Conservation (phyloP, 2,113 vertebrate species). For the Spilogale gracilis region DNA sequence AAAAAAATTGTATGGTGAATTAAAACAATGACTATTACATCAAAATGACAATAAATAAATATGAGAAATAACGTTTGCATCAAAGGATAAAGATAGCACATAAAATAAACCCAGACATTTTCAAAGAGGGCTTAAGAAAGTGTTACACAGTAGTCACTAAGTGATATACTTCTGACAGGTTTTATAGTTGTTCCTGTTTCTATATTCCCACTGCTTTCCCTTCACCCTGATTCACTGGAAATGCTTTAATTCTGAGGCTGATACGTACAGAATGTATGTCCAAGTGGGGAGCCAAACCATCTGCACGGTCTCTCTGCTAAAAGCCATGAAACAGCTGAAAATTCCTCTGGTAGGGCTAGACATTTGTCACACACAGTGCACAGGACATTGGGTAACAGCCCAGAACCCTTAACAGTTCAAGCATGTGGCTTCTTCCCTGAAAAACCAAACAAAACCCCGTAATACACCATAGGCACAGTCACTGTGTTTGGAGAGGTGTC, state of each 20-base stretch:
- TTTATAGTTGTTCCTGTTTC: conserved; percentile 50
- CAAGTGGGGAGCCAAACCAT: conserved; percentile 66
- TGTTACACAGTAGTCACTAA: conserved; percentile 39
- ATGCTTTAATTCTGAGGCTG: conserved; percentile 56
- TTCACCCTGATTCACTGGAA: conserved; percentile 5
- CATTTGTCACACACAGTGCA: conserved; percentile 62
- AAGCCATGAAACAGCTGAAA: conserved; percentile 76
- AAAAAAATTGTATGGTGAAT: neutral
- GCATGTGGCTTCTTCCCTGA: conserved; percentile 57
- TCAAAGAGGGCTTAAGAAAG: conserved; percentile 38
- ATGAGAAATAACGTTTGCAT: neutral
- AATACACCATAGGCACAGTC: neutral
- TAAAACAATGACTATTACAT: conserved; percentile 56
- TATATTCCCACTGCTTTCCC: neutral
- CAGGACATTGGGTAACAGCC: conserved; percentile 65
- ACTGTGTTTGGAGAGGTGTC: neutral
- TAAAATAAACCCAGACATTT: neutral
- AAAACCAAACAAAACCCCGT: conserved; percentile 45
- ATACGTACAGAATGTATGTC: conserved; percentile 68
- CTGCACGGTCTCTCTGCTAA: conserved; percentile 69
- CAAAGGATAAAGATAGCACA: neutral
- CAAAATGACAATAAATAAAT: conserved; percentile 10
- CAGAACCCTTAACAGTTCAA: conserved; percentile 61
- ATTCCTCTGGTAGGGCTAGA: conserved; percentile 69
- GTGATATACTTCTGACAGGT: conserved; percentile 66